A percentile compares a stretch with the other conserved stretches of the same genome.
Evolutionary conservation across 2,113 vertebrate genomes (phyloP).

Genomic region (Microcebus lehilahytsara): DNA sequence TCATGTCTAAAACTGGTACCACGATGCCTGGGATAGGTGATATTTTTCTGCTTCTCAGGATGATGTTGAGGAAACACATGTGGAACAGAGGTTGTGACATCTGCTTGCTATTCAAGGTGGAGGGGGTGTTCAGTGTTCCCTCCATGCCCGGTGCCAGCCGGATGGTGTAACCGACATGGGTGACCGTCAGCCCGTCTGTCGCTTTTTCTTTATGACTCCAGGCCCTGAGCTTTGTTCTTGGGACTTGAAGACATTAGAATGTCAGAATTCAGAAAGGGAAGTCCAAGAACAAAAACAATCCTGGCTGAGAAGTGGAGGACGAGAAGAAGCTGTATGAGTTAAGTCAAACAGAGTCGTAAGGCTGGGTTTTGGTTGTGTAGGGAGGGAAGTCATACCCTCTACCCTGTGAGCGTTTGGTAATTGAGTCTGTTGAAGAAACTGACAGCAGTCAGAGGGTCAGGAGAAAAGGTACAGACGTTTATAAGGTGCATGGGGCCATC

Average conservation of each 20-base stretch:
- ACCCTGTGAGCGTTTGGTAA: neutral
- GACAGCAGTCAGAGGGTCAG: neutral
- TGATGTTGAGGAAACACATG: neutral
- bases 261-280: neutral
- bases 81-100: neutral
- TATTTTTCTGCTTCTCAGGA: neutral
- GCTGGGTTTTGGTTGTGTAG: neutral
- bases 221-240: neutral
- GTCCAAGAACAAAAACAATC: neutral
- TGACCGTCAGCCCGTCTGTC: accelerated
- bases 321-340: neutral
- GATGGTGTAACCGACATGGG: neutral
- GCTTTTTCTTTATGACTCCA: neutral
- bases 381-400: neutral
- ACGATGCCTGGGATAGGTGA: neutral
- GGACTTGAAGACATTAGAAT: neutral
- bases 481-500: too few species aligned
- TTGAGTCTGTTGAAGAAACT: neutral
- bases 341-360: neutral
- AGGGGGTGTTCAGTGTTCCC: neutral
- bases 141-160: neutral
- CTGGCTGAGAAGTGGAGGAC: neutral
- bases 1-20: neutral
- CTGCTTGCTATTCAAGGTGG: neutral
- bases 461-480: neutral